Evolutionary conservation across 2,888 invertebrate genomes (phyloP), one percentile per base, ranked within the genome.

Genomic region (Rhamphomyia laevipes): DNA sequence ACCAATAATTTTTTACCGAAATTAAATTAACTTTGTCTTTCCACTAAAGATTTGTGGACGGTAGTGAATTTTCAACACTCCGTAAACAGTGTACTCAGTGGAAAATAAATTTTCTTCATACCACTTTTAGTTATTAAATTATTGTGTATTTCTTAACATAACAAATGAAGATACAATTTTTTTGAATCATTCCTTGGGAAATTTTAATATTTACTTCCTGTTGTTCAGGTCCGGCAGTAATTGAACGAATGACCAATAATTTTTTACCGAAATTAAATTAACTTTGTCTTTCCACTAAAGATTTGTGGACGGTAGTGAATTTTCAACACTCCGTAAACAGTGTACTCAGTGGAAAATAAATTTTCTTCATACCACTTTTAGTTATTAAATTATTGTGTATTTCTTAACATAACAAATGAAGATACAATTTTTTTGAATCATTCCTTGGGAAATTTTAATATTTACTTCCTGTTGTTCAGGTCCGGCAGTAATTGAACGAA

Each of bases 1-100:
- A n/a, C n/a, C n/a, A n/a, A n/a, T n/a, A n/a, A n/a, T n/a, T n/a
- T n/a, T n/a, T n/a, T n/a, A n/a, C n/a, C n/a, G n/a, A n/a, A n/a
- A n/a, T n/a, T n/a, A n/a, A n/a, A n/a, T n/a, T n/a, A n/a, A n/a
- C n/a, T n/a, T n/a, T n/a, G n/a, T 4, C 13, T 10, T 21, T 57
- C 68, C 67, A 67, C 67, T 59, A 59, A 58, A 49, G 67, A 68
- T 68, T 67, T 67, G 67, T 65, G 58, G 63, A 64, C 57, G 62
- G 62, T 63, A 60, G 63, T 63, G 66, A 66, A n/a, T 45, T 31
- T 43, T 4, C 47, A 54, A 64, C 66, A 62, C 64, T 63, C 59
- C 62, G 58, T 65, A 58, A 63, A 63, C 67, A 68, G 68, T 68
- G 68, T 68, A 68, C 66, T 67, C 64, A 21, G 21, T 21, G 21